Conservation (phyloP, 2,113 vertebrate species). For the Canis aureus region DNA sequence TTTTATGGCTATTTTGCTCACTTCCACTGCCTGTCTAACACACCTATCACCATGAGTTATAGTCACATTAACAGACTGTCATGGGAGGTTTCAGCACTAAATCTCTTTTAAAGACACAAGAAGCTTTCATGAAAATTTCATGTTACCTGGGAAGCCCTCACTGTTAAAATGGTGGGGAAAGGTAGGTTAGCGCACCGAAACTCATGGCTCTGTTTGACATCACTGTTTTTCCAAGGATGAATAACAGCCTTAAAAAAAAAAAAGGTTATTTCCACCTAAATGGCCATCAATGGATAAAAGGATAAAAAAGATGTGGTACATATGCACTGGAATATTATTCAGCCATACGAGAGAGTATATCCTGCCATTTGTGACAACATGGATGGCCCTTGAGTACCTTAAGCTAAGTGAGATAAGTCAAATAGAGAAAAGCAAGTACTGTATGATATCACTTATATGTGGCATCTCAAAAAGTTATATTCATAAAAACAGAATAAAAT, state of each 20-base stretch:
- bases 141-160: background rate
- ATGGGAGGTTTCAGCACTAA: background rate
- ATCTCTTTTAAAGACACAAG: background rate
- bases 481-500: background rate
- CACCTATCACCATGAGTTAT: background rate
- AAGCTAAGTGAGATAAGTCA: background rate
- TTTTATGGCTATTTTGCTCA: background rate
- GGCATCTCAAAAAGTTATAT: background rate
- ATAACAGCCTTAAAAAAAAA: background rate
- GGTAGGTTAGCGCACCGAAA: background rate
- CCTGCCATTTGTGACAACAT: background rate
- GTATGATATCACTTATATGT: background rate
- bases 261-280: background rate
- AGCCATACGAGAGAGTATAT: background rate
- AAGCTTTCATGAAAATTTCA: background rate
- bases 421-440: background rate
- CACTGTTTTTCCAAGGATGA: background rate
- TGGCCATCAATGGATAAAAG: background rate
- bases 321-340: background rate
- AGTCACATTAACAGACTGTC: background rate
- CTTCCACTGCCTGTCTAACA: background rate
- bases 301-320: background rate
- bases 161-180: background rate
- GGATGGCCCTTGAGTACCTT: background rate
- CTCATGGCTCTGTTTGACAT: background rate